A percentile compares a stretch with the other conserved stretches of the same genome.
Evolutionary conservation across 1,140 invertebrate genomes (phyloP).

Genomic region (Spodoptera frugiperda): DNA sequence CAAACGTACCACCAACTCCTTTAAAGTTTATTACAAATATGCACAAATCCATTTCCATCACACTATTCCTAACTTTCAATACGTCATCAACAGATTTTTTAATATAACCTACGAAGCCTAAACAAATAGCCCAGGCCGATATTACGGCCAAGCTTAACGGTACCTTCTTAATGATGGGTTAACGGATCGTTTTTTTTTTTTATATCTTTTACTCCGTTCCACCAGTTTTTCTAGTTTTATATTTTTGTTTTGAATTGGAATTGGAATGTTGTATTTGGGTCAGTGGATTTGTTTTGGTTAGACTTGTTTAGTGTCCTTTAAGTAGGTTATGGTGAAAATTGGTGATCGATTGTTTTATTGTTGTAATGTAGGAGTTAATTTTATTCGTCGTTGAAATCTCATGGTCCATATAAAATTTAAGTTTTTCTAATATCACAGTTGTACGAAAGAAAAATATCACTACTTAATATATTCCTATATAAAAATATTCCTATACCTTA

Average conservation of each 20-base stretch:
- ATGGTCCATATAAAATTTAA: too few relatives aligned
- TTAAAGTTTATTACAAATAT: too few relatives aligned
- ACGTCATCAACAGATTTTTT: background rate
- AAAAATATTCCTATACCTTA: too few relatives aligned
- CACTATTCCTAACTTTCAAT: too few relatives aligned
- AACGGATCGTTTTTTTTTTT: slow-evolving; percentile 31
- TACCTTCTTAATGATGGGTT: slow-evolving; percentile 17
- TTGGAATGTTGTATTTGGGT: slow-evolving; percentile 21
- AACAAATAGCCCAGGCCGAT: slow-evolving; percentile 25
- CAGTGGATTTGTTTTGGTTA: background rate
- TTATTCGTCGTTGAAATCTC: too few relatives aligned
- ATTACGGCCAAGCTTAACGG: slow-evolving; percentile 14
- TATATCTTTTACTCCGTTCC: background rate
- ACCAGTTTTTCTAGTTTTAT: slow-evolving; percentile 28
- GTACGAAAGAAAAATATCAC: too few relatives aligned
- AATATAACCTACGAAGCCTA: background rate
- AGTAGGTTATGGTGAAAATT: background rate
- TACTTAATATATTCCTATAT: too few relatives aligned
- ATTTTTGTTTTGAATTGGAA: slow-evolving; percentile 17
- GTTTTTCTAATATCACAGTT: too few relatives aligned
- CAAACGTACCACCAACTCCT: too few relatives aligned
- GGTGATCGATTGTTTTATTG: too few relatives aligned
- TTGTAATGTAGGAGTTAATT: too few relatives aligned
- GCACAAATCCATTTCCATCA: too few relatives aligned
- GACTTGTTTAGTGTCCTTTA: slow-evolving; percentile 8